phyloP scores from a whole-genome alignment of 2,888 invertebrate species.

The Eretmocerus hayati region DNA sequence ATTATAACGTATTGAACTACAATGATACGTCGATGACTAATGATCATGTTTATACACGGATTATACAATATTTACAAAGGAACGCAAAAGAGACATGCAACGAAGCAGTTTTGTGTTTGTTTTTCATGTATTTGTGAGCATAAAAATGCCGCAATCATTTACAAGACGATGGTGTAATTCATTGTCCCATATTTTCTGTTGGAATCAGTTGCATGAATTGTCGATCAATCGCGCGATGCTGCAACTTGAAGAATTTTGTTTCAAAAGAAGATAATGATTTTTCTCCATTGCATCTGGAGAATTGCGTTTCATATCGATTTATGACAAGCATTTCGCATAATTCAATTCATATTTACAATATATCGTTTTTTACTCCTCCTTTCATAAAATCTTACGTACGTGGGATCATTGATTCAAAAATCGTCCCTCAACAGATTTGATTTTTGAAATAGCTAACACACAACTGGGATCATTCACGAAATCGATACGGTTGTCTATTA shows the following conservation, averaged over 20 bases:
- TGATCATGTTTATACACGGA: constrained; percentile 46
- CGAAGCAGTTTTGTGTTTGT: constrained; percentile 25
- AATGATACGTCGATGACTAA: constrained; percentile 43
- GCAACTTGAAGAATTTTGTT: too few relatives aligned
- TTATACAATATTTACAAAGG: constrained; percentile 47
- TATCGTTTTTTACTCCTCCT: constrained; percentile 13
- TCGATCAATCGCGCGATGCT: too few relatives aligned
- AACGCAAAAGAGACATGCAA: constrained; percentile 41
- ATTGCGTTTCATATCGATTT: too few relatives aligned
- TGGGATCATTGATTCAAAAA: too few relatives aligned
- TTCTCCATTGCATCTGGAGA: too few relatives aligned
- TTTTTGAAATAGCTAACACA: constrained; percentile 16
- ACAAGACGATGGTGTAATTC: constrained; percentile 26
- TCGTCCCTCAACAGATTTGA: constrained; percentile 12
- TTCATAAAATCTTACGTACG: neutral
- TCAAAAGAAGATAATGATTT: too few relatives aligned
- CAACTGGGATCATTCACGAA: constrained; percentile 4
- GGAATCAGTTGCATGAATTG: too few relatives aligned
- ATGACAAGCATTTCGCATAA: too few relatives aligned
- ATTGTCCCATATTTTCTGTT: constrained; percentile 22
- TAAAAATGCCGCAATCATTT: constrained; percentile 31
- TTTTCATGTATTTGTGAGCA: constrained; percentile 25
- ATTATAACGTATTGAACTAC: constrained; percentile 45
- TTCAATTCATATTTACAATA: constrained; percentile 28
- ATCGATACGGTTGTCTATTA: too few relatives aligned